Percentiles rank a stretch among this genome's conserved stretches.
Evolutionary conservation across 2,888 invertebrate genomes (phyloP).

Genomic region (Lapara coniferarum): DNA sequence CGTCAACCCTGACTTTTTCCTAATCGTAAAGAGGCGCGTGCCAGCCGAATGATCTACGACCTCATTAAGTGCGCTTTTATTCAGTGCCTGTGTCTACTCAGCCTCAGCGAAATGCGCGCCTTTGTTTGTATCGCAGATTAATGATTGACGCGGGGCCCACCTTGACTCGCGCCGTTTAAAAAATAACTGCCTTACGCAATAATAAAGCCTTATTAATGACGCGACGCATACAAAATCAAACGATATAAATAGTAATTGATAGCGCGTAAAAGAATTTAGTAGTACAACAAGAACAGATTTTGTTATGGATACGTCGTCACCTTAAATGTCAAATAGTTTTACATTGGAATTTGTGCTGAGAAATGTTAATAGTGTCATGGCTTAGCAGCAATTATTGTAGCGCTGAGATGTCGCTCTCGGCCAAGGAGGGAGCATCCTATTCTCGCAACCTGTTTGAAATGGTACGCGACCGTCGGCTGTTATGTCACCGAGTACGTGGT

Average conservation of each 20-base stretch:
- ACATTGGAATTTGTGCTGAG: constrained; percentile 46
- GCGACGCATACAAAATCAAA: constrained; percentile 5
- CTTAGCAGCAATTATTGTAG: constrained; percentile 55
- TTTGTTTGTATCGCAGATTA: constrained; percentile 57
- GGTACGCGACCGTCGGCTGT: constrained; percentile 48
- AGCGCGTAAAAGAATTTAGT: constrained; percentile 42
- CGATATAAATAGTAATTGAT: constrained; percentile 18
- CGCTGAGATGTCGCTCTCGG: constrained; percentile 54
- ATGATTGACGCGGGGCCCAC: constrained; percentile 39
- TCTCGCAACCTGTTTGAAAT: constrained; percentile 48
- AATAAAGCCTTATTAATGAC: constrained; percentile 17
- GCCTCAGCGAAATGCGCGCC: constrained; percentile 40
- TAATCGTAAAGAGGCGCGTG: constrained; percentile 58
- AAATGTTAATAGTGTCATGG: constrained; percentile 72
- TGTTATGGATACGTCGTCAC: constrained; percentile 34
- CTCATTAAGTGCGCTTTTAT: constrained; percentile 57
- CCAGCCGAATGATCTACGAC: constrained; percentile 62
- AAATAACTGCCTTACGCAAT: constrained; percentile 36
- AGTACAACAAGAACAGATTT: constrained; percentile 37
- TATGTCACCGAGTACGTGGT: constrained; percentile 53
- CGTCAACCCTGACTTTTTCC: constrained; percentile 43
- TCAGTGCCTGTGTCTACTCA: constrained; percentile 38
- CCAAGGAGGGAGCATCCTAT: constrained; percentile 73
- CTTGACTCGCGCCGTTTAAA: constrained; percentile 28
- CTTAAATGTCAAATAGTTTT: constrained; percentile 50